Evolutionary conservation across 2,888 invertebrate genomes (phyloP), one percentile per base, ranked within the genome.

Genomic region (Idaea biselata): DNA sequence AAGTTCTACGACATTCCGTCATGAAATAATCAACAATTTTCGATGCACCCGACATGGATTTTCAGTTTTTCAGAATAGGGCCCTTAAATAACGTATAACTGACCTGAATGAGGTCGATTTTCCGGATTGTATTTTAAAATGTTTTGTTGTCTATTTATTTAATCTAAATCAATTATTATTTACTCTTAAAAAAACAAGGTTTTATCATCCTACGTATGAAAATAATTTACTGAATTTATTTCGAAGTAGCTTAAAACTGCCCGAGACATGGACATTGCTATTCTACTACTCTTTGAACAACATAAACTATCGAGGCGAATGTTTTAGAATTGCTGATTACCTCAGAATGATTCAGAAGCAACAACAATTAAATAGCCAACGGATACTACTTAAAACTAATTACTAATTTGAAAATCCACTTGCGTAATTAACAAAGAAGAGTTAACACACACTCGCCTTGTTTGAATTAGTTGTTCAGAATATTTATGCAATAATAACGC

Each of bases 361-460:
- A 44, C 44, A 11, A 44, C 44, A 44, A 44, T 44, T 44, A 44
- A 44, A 44, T 44, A 44, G 6, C 44, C 44, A 44, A 44, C 44
- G 44, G 44, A 44, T 44, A 44, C 44, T 11, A 44, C 44, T 44
- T 44, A 5, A 44, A 44, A 11, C 44, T 44, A 44, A 44, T 44
- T 44, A 44, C 11, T 3, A n/a, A 11, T 44, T 44, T 44, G 44
- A 44, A 44, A 44, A 44, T 44, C 44, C 3, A 7, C 44, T 44
- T 44, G 44, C 44, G 44, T 44, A 44, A 44, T 44, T 44, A 44
- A 44, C 11, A 44, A 44, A 44, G 44, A 44, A 44, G 44, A 44
- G 44, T 44, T 44, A 44, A 44, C 44, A 44, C 44, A 44, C 44
- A 44, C 44, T 44, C 44, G 44, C 44, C 44, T 44, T 44, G 44